Conservation (phyloP, 2,888 invertebrate genomes). For the Zhengitettix transpicula region DNA sequence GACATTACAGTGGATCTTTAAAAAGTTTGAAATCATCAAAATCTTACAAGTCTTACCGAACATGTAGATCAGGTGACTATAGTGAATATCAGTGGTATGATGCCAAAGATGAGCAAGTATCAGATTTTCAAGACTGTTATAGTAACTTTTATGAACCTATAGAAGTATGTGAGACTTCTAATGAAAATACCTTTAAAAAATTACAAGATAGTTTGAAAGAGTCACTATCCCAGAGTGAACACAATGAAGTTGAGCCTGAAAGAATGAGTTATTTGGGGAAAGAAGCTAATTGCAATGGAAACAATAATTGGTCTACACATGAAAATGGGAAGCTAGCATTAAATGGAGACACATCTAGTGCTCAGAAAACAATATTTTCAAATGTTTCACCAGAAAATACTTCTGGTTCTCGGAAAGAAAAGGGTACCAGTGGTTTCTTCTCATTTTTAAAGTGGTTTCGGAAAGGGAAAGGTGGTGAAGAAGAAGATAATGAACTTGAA, state of each 20-base stretch:
- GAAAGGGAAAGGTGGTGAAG: conserved; percentile 28
- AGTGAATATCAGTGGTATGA: conserved; percentile 14
- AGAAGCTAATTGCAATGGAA: background rate
- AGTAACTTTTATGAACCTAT: conserved; percentile 4
- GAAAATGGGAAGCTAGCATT: conserved; percentile 3
- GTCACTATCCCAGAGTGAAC: background rate
- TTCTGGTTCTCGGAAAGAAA: conserved; percentile 11
- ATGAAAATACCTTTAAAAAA: background rate
- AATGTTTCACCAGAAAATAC: background rate
- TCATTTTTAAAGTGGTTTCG: conserved; percentile 61
- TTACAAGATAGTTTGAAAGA: background rate
- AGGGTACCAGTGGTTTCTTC: conserved; percentile 28
- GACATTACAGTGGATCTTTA: background rate
- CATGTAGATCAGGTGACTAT: conserved; percentile 8
- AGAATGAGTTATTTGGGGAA: conserved; percentile 6
- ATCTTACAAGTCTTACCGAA: conserved; percentile 1
- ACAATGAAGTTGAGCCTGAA: conserved; percentile 2
- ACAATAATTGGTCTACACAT: conserved; percentile 6
- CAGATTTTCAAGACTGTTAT: conserved; percentile 1
- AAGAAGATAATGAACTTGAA: conserved; percentile 2
- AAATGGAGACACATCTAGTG: background rate
- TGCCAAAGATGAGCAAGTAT: conserved; percentile 7
- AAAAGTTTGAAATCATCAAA: background rate
- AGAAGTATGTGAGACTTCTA: background rate
- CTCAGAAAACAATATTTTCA: background rate